These are phyloP conservation scores for Trinectes maculatus DNA, from an alignment of 2,113 vertebrate species.

Conservation along the genomic window DNA sequence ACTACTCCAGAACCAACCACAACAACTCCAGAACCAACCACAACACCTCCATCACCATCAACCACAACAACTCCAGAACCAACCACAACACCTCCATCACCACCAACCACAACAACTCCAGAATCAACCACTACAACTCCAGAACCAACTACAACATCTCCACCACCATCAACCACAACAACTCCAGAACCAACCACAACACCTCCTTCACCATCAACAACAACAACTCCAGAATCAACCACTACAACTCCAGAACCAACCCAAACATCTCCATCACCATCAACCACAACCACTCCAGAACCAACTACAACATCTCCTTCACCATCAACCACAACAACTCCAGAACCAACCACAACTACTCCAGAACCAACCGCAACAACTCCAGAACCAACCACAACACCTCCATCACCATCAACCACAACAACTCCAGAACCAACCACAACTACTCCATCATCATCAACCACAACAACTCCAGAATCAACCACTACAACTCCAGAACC, in stretches of 20 bases:
- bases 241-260: neutral
- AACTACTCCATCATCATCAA: neutral
- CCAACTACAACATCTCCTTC: neutral
- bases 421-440: neutral
- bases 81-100: neutral
- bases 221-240: neutral
- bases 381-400: no score
- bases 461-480: constrained; percentile 1
- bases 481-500: no score
- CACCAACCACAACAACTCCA: neutral
- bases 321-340: neutral
- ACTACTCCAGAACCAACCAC: no score
- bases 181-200: neutral
- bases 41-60: no score
- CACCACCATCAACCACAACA: no score
- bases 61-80: neutral
- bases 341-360: neutral
- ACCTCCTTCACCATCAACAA: no score
- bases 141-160: neutral
- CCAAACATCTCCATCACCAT: neutral
- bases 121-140: neutral
- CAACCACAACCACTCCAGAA: neutral
- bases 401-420: no score
- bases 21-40: neutral
- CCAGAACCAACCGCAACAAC: neutral